Conservation (phyloP, 2,888 invertebrate species). For the Drosophila prostipennis region DNA sequence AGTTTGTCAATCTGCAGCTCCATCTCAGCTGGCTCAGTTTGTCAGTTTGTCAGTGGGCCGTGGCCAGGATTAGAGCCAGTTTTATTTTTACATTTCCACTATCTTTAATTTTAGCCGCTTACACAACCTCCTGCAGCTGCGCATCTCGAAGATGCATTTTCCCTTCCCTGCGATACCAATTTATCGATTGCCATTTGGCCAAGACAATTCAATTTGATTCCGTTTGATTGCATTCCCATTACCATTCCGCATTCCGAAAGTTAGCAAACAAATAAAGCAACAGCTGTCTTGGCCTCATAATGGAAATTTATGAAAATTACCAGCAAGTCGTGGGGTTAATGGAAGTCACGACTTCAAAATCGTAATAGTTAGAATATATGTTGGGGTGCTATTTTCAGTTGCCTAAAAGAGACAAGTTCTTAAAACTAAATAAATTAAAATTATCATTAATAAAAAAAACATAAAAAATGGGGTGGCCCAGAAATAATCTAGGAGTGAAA, state of each 20-base stretch:
- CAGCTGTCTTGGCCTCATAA: not conserved
- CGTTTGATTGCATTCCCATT: slow-evolving; percentile 6
- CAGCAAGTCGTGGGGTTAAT: slow-evolving; percentile 10
- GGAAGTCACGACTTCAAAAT: not conserved
- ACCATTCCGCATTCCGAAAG: slow-evolving; percentile 53
- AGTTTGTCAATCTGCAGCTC: slow-evolving; percentile 28
- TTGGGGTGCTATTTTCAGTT: not conserved
- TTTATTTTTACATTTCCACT: slow-evolving; percentile 10
- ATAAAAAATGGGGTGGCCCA: too few species aligned
- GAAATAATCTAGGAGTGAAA: too few species aligned
- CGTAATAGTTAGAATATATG: not conserved
- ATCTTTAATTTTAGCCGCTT: slow-evolving; percentile 19
- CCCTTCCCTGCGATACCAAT: slow-evolving; percentile 7
- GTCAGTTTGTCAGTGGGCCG: slow-evolving; percentile 35
- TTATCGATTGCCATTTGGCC: slow-evolving; percentile 22
- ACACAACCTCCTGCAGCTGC: slow-evolving; percentile 45
- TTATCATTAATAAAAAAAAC: too few species aligned
- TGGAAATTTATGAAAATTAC: slow-evolving; percentile 3
- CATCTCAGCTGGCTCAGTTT: slow-evolving; percentile 31
- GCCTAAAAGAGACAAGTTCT: not conserved
- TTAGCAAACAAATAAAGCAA: not conserved
- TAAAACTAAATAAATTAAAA: too few species aligned
- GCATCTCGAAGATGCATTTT: slow-evolving; percentile 13
- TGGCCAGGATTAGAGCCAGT: slow-evolving; percentile 61
- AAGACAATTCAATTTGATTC: slow-evolving; percentile 27